Evolutionary conservation across 1,140 invertebrate genomes (phyloP), one percentile per base, ranked within the genome.

Genomic region (Magallana ariakensis): DNA sequence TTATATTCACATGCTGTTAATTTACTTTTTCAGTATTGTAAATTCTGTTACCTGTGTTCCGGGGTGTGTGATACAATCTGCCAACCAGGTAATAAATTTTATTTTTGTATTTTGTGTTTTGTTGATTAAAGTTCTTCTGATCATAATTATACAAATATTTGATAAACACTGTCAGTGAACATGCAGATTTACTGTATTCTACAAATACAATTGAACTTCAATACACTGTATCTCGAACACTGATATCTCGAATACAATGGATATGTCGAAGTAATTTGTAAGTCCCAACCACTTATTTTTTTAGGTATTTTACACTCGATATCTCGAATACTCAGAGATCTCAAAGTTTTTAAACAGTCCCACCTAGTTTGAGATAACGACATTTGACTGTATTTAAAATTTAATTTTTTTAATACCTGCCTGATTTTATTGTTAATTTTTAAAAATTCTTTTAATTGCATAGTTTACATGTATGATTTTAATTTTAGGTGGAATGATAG

Each of bases 61-160:
- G 91, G 89, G 62, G 85, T 92, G 10, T 94, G 93, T 91, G 90
- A 94, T 85, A 92, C 93, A 15, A 89, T 94, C 11, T 94, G 93
- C 85, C 90, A 91, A 70, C 92, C 93, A 91, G 93, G 93, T 93
- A 89, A 88, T 90, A 60, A 16, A 1, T n/a, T n/a, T n/a, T n/a
- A n/a, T n/a, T n/a, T n/a, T n/a, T 83, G 26, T 22, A 46, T 56
- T 16, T 46, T 55, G 22, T 53, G n/a, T 46, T 54, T 53, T 58
- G 11, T 81, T n/a, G n/a, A n/a, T n/a, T n/a, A 19, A 22, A 58
- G 57, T 15, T 66, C 58, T 57, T 26, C 33, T 46, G 1, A 83
- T 84, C 16, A 16, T 60, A 62, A 84, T 46, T 9, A 81, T 81
- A 16, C 80, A 81, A 13, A 11, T 81, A 7, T 26, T 2, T 8